A percentile compares a stretch with the other conserved stretches of the same genome.
These are phyloP conservation scores for Calliopsis andreniformis DNA, from an alignment of 1,140 invertebrate genomes.

Conservation along the genomic window DNA sequence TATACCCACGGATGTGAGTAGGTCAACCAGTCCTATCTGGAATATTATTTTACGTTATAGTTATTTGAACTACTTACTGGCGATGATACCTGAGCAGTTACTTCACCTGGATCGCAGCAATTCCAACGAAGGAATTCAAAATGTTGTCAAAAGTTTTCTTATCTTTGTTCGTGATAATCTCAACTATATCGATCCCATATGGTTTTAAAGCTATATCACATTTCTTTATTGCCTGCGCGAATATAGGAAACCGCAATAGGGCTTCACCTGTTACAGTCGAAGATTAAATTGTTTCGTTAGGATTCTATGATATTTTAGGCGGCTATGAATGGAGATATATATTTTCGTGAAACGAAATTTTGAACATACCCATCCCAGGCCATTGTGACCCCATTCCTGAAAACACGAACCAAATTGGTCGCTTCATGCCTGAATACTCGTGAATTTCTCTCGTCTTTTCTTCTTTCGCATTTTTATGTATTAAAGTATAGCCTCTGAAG, in stretches of 20 bases:
- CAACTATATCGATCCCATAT: slow-evolving; percentile 84
- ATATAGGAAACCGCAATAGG: slow-evolving; percentile 85
- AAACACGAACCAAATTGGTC: slow-evolving; percentile 59
- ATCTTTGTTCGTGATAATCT: slow-evolving; percentile 84
- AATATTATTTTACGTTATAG: no score
- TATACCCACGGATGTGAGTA: slow-evolving; percentile 85
- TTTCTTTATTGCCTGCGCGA: slow-evolving; percentile 84
- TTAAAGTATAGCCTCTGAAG: slow-evolving; percentile 83
- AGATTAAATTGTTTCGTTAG: no score
- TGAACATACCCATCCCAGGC: slow-evolving; percentile 56
- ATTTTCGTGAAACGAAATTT: no score
- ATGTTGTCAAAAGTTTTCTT: slow-evolving; percentile 83
- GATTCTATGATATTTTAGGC: no score
- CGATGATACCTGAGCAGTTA: no score
- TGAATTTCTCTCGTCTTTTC: slow-evolving; percentile 19
- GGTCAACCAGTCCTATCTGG: slow-evolving; percentile 89
- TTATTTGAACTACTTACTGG: no score
- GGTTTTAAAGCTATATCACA: slow-evolving; percentile 83
- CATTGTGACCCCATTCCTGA: slow-evolving; percentile 64
- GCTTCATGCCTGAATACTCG: slow-evolving; percentile 34
- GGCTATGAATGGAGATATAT: no score
- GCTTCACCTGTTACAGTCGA: slow-evolving; percentile 83
- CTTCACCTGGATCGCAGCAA: slow-evolving; percentile 90
- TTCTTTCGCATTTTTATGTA: slow-evolving; percentile 63
- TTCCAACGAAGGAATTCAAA: slow-evolving; percentile 86